Evolutionary conservation across 2,888 invertebrate species (phyloP).

Genomic region (Cataglyphis rosenhaueri): DNA sequence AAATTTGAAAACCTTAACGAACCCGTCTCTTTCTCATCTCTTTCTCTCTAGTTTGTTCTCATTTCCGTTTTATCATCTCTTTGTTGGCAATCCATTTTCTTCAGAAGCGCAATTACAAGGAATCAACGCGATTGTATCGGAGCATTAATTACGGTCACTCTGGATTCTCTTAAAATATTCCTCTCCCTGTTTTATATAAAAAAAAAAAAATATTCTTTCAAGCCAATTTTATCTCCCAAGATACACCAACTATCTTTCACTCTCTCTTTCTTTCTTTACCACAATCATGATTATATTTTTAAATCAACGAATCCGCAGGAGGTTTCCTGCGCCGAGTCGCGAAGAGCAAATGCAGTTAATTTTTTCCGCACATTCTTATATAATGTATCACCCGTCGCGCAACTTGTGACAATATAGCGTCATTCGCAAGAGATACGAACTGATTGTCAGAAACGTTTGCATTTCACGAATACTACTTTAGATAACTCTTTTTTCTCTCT

Average conservation of each 20-base stretch:
- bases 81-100: constrained; percentile 46
- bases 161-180: constrained; percentile 81
- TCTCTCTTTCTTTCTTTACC: neutral
- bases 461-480: neutral
- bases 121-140: constrained; percentile 62
- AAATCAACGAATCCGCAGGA: constrained; percentile 47
- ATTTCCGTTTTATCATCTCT: constrained; percentile 8
- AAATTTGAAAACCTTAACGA: constrained; percentile 75
- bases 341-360: neutral
- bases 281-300: constrained; percentile 38
- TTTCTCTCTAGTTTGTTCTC: constrained; percentile 27
- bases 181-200: constrained; percentile 24
- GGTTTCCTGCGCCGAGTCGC: constrained; percentile 3
- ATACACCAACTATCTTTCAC: constrained; percentile 4
- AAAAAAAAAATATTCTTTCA: constrained; percentile 58
- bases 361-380: constrained; percentile 22
- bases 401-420: constrained; percentile 21
- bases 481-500: neutral
- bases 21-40: constrained; percentile 63
- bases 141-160: constrained; percentile 81
- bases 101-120: constrained; percentile 74
- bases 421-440: constrained; percentile 1
- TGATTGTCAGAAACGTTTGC: neutral
- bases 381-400: constrained; percentile 6
- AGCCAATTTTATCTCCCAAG: constrained; percentile 15